Conservation (phyloP, 2,888 invertebrate genomes). For the Myopa testacea region DNA sequence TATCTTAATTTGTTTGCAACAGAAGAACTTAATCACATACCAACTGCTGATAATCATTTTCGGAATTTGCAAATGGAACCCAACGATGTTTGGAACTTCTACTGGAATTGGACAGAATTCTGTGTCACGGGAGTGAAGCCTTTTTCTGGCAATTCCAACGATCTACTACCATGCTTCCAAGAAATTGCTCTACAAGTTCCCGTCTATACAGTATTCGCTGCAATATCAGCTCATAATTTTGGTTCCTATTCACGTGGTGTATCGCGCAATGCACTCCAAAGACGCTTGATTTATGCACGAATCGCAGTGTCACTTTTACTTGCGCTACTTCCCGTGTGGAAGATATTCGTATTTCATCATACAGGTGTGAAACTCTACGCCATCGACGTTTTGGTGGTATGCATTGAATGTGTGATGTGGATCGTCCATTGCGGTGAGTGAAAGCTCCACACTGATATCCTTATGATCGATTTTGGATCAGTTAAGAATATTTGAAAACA, state of each 20-base stretch:
- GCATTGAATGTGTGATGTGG: conserved; percentile 83
- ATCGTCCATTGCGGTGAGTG: conserved; percentile 81
- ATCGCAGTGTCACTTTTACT: conserved; percentile 75
- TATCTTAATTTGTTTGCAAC: too few relatives aligned
- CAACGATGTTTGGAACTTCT: conserved; percentile 47
- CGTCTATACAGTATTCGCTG: conserved; percentile 77
- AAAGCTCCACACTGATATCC: too few relatives aligned
- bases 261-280: conserved; percentile 74
- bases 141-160: conserved; percentile 77
- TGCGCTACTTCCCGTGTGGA: conserved; percentile 76
- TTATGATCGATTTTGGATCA: too few relatives aligned
- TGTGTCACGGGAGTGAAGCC: conserved; percentile 79
- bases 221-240: conserved; percentile 84
- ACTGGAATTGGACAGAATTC: conserved; percentile 81
- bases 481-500: too few relatives aligned
- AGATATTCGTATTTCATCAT: conserved; percentile 75
- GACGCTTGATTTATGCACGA: conserved; percentile 75
- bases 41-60: too few relatives aligned
- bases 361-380: conserved; percentile 71
- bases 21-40: too few relatives aligned
- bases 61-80: too few relatives aligned
- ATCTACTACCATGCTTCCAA: conserved; percentile 88
- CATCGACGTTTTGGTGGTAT: conserved; percentile 78
- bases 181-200: conserved; percentile 84
- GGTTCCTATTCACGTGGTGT: conserved; percentile 75